These are phyloP conservation scores for Drosophila trapezifrons DNA, from an alignment of 1,140 invertebrate genomes.

Conservation along the genomic window DNA sequence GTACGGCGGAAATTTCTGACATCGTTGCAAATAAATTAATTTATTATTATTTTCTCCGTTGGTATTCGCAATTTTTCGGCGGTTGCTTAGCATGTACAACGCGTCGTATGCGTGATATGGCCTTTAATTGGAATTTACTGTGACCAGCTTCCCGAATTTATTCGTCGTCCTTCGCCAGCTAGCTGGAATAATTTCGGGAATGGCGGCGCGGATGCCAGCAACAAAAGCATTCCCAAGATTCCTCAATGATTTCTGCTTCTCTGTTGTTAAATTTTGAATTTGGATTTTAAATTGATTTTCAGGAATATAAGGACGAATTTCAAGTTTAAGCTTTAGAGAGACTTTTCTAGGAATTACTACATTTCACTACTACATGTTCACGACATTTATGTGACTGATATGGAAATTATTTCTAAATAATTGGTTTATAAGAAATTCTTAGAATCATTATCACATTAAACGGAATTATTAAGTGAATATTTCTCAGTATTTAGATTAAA, in stretches of 20 bases:
- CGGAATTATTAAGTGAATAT: neutral
- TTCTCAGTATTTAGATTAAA: neutral
- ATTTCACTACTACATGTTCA: too few species aligned
- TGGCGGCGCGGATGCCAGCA: neutral
- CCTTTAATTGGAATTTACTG: conserved; percentile 78
- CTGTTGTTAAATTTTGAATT: neutral
- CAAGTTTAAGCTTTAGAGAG: neutral
- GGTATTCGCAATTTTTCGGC: conserved; percentile 42
- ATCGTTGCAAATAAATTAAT: conserved; percentile 79
- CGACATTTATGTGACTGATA: neutral
- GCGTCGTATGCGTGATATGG: conserved; percentile 75
- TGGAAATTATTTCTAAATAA: neutral
- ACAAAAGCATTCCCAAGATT: conserved; percentile 4
- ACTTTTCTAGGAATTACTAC: neutral
- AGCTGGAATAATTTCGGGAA: conserved; percentile 20
- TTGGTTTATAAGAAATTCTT: neutral
- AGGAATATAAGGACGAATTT: neutral
- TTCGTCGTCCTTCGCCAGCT: conserved; percentile 8
- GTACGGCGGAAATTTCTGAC: conserved; percentile 59
- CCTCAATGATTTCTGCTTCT: neutral
- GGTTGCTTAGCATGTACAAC: conserved; percentile 68
- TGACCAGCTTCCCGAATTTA: conserved; percentile 36
- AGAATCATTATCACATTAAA: neutral
- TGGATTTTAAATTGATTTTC: conserved; percentile 1
- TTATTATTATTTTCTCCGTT: conserved; percentile 68